phyloP scores from a whole-genome alignment of 2,797 vertebrate species.

The Lagorchestes hirsutus region DNA sequence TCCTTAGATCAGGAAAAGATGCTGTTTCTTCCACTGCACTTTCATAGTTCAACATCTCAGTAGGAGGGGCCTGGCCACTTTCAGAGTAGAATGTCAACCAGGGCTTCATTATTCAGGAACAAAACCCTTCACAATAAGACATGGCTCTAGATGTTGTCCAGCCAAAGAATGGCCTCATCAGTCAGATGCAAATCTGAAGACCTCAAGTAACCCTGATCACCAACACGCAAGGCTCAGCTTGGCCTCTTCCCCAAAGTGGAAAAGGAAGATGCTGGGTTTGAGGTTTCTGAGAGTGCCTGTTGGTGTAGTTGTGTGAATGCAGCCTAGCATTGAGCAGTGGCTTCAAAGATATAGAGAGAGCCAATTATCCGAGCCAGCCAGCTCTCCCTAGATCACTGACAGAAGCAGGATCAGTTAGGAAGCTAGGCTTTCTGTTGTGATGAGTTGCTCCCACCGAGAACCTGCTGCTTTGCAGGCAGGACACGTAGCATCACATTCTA shows the following conservation, averaged over 20 bases:
- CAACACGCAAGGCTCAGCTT: constrained; percentile 32
- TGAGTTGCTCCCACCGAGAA: constrained; percentile 54
- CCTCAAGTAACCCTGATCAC: constrained; percentile 12
- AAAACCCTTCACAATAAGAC: not conserved
- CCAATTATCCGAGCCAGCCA: constrained; percentile 19
- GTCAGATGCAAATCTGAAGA: constrained; percentile 2
- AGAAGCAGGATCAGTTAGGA: constrained; percentile 14
- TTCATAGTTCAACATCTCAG: not conserved
- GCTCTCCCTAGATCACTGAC: not conserved
- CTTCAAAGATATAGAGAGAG: constrained; percentile 49
- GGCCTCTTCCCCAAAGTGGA: constrained; percentile 53
- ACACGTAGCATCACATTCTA: not conserved
- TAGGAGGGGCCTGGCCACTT: not conserved
- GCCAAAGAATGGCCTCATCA: not conserved
- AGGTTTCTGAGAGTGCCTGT: constrained; percentile 44
- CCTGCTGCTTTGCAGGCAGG: constrained; percentile 44
- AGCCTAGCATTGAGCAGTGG: constrained; percentile 37
- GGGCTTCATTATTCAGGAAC: not conserved
- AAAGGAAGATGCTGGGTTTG: not conserved
- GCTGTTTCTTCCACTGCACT: not conserved
- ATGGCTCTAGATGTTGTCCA: not conserved
- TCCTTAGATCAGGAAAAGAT: not conserved
- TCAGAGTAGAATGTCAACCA: constrained; percentile 8
- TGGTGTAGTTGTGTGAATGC: not conserved
- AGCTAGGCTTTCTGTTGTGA: constrained; percentile 29